A percentile compares a stretch with the other conserved stretches of the same genome.
phyloP scores from a whole-genome alignment of 1,140 invertebrate genomes.

The Chrysoperla carnea region DNA sequence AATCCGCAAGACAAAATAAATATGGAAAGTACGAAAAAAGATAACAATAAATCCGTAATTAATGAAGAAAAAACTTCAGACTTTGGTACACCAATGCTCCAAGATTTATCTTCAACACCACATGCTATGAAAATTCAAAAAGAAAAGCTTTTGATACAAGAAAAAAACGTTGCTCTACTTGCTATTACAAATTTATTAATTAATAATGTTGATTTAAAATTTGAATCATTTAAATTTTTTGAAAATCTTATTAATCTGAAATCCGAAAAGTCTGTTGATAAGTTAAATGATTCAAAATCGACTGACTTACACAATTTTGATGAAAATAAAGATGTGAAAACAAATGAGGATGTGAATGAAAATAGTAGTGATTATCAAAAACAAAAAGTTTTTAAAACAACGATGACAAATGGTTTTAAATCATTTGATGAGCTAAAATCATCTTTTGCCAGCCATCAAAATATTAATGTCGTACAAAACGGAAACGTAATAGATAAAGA shows the following conservation, averaged over 20 bases:
- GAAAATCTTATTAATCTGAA: not conserved
- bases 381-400: too few species aligned
- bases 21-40: not conserved
- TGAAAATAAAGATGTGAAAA: too few species aligned
- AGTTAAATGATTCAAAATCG: too few species aligned
- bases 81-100: not conserved
- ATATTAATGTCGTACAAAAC: too few species aligned
- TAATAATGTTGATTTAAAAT: not conserved
- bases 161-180: not conserved
- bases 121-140: not conserved
- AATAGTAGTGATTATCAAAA: not conserved
- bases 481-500: too few species aligned
- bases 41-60: too few species aligned
- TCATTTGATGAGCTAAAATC: too few species aligned
- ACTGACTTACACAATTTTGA: too few species aligned
- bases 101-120: not conserved
- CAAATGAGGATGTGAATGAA: not conserved
- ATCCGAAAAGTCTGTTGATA: too few species aligned
- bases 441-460: too few species aligned
- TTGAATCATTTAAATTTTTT: not conserved
- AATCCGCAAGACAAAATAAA: not conserved
- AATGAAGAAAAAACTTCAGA: too few species aligned
- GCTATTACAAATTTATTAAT: not conserved
- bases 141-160: not conserved
- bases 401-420: too few species aligned